Percentiles rank a stretch among this genome's conserved stretches.
Evolutionary conservation across 2,888 invertebrate genomes (phyloP).

Genomic region (Galeruca laticollis): DNA sequence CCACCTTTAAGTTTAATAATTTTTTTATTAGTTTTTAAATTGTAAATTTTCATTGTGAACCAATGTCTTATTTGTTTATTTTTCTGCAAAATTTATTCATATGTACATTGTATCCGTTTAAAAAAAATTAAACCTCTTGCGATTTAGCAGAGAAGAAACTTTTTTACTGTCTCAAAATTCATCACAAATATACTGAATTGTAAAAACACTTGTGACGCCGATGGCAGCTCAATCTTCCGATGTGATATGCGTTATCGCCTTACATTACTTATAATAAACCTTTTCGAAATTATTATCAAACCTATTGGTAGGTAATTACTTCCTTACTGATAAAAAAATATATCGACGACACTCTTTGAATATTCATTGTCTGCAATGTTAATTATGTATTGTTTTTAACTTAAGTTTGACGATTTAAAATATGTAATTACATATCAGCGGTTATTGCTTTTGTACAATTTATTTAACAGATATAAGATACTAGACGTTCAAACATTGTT

Average conservation of each 20-base stretch:
- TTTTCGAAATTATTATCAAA: constrained; percentile 16
- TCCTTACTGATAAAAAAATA: constrained; percentile 18
- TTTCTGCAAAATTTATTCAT: too few relatives aligned
- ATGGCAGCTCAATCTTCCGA: constrained; percentile 5
- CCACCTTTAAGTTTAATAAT: too few relatives aligned
- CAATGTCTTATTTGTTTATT: too few relatives aligned
- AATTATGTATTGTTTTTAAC: neutral
- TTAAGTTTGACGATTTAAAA: neutral
- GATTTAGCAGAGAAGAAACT: too few relatives aligned
- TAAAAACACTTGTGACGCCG: neutral
- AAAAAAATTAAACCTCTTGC: too few relatives aligned
- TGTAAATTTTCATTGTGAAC: too few relatives aligned
- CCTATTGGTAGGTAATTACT: constrained; percentile 11
- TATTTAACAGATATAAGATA: too few relatives aligned
- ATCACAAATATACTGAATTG: too few relatives aligned
- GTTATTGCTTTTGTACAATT: neutral
- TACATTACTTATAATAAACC: constrained; percentile 12
- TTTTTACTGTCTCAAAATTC: too few relatives aligned
- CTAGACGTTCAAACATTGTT: too few relatives aligned
- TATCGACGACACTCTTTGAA: neutral
- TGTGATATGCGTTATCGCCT: constrained; percentile 2
- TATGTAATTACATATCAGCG: neutral
- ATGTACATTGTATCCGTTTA: too few relatives aligned
- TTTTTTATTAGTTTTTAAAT: too few relatives aligned
- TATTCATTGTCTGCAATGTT: constrained; percentile 19